Base-by-base conservation (phyloP, 2,797 vertebrate genomes). In the Chelon auratus region DNA sequence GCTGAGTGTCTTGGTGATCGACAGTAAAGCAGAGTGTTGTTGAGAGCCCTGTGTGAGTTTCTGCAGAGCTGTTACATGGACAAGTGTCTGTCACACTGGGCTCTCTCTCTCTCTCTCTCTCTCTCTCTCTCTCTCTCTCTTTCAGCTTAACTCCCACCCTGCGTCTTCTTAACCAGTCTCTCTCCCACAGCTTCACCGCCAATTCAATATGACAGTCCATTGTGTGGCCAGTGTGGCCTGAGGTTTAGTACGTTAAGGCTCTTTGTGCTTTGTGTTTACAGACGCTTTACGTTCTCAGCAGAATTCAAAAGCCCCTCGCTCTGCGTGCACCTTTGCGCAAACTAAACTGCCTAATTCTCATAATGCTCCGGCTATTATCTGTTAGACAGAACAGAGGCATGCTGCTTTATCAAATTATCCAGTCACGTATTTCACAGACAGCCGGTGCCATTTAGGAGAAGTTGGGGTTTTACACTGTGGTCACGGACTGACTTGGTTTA, bases 1-100 rank as follows among this genome's bases (percentile, higher is more conserved):
- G 90, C 89, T n/a, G 77, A 81, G 84, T 72, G 81, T 90, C 85
- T 81, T 51, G 82, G 82, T 91, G 89, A 92, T 84, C 72, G 88
- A 90, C 88, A 90, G 91, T 89, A 72, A 90, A 88, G 87, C 89
- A 79, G 88, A 91, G 88, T 86, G 88, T 75, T 85, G 88, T 84
- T 83, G 87, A 91, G 88, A 89, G 82, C 70, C 72, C 66, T 55
- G 68, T 74, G 86, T 75, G 85, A 90, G 67, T 85, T 89, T 90
- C 88, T 81, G 80, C 87, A 67, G 84, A 75, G 88, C 84, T 73
- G 75, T 61, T 90, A 83, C 89, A 89, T 78, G 88, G 91, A 91
- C 91, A 90, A 92, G 90, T 92, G 91, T 92, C 92, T 90, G 86
- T 91, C 91, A 90, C 7, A 78, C 86, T 75, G 84, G 80, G 87